Conservation (phyloP, 2,888 invertebrate species). For the Tenodera sinensis region DNA sequence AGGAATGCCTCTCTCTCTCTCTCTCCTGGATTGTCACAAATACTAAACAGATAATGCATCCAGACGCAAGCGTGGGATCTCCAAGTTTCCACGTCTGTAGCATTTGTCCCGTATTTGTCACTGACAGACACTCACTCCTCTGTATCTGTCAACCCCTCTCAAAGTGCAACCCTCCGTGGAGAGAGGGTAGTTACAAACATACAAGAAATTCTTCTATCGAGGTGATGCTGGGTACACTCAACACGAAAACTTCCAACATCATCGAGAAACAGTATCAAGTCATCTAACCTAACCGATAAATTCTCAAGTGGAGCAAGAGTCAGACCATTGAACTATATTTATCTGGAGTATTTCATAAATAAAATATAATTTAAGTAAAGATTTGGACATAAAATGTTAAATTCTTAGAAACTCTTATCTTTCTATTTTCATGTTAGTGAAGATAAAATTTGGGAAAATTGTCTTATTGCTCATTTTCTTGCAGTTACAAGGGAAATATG, state of each 20-base stretch:
- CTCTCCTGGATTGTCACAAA: neutral
- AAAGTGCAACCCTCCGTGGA: neutral
- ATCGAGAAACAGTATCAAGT: too few relatives aligned
- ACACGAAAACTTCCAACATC: neutral
- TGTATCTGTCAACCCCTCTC: neutral
- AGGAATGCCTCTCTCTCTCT: neutral
- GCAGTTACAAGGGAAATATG: too few relatives aligned
- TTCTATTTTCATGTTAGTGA: too few relatives aligned
- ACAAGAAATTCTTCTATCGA: neutral
- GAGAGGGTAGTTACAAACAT: neutral
- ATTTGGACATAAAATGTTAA: too few relatives aligned
- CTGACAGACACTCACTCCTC: constrained; percentile 11
- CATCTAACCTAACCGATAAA: too few relatives aligned
- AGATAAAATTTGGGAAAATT: too few relatives aligned
- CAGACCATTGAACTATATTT: too few relatives aligned
- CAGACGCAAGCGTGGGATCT: neutral
- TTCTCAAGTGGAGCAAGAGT: too few relatives aligned
- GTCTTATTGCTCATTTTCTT: too few relatives aligned
- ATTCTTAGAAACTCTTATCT: too few relatives aligned
- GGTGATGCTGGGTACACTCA: neutral
- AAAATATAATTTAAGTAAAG: too few relatives aligned
- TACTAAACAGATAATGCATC: constrained; percentile 16
- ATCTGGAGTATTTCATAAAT: too few relatives aligned
- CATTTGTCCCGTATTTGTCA: constrained; percentile 17
- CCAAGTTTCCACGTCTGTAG: constrained; percentile 2